Evolutionary conservation across 1,140 invertebrate genomes (phyloP), one percentile per base, ranked within the genome.

Genomic region (Pseudomyrmex pallidus): DNA sequence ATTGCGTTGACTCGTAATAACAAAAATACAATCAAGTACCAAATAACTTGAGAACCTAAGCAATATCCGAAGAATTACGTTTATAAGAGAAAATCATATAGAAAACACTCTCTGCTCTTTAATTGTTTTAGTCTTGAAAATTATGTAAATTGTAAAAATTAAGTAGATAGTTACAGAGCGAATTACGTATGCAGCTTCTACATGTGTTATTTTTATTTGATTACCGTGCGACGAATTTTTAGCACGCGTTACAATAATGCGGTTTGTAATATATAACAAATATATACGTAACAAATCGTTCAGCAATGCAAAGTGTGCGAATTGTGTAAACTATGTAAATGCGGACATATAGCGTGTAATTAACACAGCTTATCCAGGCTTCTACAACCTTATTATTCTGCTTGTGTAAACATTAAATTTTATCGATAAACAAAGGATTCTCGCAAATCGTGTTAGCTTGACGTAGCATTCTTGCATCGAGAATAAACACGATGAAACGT

Each of bases 351-450:
- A 17, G 9, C 8, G n/a, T 46, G 59, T 84, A 84, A 84, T 84
- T 84, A 84, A 84, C 77, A 12, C 44, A 44, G 64, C 56, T 52
- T 68, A 66, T 84, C 78, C 76, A 44, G 83, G 44, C 82, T 44
- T 15, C 9, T 7, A 44, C 66, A 70, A 80, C 54, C 54, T 80
- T 52, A 80, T 70, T 80, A 80, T 80, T 48, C 54, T 13, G 61
- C 73, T 66, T 66, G 50, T 44, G 63, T 54, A 70, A 70, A 48
- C 83, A 54, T 46, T 52, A 70, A 84, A 84, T 84, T 80, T 80
- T 78, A 72, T 84, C 72, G 83, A 84, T 84, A 66, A 80, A 72
- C 25, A 25, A 70, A 83, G 52, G 59, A 82, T 74, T 74, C 46
- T 20, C 48, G 61, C 73, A 25, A 78, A 64, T 78, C 73, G 22